A percentile compares a stretch with the other conserved stretches of the same genome.
Evolutionary conservation across 2,797 vertebrate species (phyloP).

Genomic region (Coracias cyanogaster): DNA sequence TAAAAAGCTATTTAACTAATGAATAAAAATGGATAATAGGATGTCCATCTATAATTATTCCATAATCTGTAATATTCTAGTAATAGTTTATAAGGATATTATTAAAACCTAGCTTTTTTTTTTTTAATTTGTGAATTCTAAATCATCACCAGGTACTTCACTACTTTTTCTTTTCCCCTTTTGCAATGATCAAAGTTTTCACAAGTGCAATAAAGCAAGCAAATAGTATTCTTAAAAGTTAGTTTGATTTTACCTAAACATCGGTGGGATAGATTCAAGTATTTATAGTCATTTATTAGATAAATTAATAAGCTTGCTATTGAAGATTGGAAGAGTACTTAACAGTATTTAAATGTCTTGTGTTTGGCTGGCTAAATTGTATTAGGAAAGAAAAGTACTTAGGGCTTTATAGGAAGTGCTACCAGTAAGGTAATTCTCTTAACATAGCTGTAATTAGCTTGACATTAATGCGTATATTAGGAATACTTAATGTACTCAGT

Average conservation of each 20-base stretch:
- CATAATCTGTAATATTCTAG: neutral
- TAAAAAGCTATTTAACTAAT: neutral
- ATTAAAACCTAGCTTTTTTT: neutral
- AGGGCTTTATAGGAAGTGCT: neutral
- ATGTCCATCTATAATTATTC: constrained; percentile 7
- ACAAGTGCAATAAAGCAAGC: neutral
- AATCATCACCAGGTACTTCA: neutral
- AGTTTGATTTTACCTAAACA: neutral
- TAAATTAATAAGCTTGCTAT: neutral
- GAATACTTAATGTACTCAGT: neutral
- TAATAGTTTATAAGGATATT: neutral
- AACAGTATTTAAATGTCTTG: neutral
- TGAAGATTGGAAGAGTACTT: neutral
- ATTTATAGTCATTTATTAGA: neutral
- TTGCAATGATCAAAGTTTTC: neutral
- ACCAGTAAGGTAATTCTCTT: constrained; percentile 7
- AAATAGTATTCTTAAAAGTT: neutral
- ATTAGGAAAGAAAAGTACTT: constrained; percentile 5
- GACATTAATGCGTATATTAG: constrained; percentile 19
- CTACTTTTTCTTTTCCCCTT: neutral
- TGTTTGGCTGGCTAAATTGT: constrained; percentile 24
- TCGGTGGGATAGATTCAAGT: neutral
- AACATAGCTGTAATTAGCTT: constrained; percentile 25
- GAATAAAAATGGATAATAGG: constrained; percentile 10
- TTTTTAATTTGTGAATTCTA: neutral